These are phyloP conservation scores for Triops longicaudatus DNA, from an alignment of 1,140 invertebrate genomes.

Conservation along the genomic window DNA sequence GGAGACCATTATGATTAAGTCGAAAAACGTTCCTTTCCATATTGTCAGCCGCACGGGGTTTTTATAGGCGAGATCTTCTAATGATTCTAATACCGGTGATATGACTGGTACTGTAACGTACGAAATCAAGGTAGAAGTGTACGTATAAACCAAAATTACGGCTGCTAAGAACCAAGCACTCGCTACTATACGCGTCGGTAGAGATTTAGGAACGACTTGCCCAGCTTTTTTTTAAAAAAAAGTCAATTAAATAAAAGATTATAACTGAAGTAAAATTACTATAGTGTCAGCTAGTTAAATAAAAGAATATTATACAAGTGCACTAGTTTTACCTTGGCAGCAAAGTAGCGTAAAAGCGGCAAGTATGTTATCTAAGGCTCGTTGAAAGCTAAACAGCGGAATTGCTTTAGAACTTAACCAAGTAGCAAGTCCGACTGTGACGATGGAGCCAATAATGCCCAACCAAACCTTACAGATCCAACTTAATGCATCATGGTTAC, in stretches of 20 bases:
- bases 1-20: neutral
- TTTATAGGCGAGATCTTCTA: conserved; percentile 2
- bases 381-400: neutral
- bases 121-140: conserved; percentile 19
- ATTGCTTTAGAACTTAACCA: neutral
- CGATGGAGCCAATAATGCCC: neutral
- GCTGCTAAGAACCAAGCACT: conserved; percentile 12
- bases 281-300: no score
- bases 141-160: conserved; percentile 17
- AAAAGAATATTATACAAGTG: no score
- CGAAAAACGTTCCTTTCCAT: neutral
- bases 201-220: neutral
- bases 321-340: neutral
- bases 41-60: neutral
- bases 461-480: neutral
- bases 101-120: conserved; percentile 21
- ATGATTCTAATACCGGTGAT: neutral
- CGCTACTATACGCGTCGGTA: neutral
- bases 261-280: neutral
- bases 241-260: neutral
- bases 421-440: neutral
- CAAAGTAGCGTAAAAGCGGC: neutral
- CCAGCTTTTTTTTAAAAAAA: neutral
- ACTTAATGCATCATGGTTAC: neutral
- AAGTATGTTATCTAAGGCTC: neutral